Base-by-base conservation (phyloP, 2,113 vertebrate species). In the Lepisosteus osseus region DNA sequence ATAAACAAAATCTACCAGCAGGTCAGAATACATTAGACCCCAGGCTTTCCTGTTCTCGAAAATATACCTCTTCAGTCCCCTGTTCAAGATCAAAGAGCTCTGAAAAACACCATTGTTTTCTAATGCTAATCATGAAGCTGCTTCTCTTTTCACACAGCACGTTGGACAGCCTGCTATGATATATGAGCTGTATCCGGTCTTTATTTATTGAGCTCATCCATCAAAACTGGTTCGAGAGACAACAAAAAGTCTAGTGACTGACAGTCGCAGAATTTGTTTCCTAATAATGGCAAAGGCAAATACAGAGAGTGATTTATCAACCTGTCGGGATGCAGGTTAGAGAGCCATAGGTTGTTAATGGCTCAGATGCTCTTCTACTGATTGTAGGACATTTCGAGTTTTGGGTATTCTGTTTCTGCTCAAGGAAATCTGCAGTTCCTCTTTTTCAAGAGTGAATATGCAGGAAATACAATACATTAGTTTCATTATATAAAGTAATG, bases 261-360 rank as follows among this genome's bases (percentile, higher is more conserved):
- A 84, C 76, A 74, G 70, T 13, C 66, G 67, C 67, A 68, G 69
- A 74, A 79, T 84, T 77, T 81, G 83, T 81, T 72, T 70, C 72
- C 79, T 79, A 84, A 84, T 81, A 82, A 84, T 78, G 63, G 74
- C 74, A 78, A 79, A 84, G 74, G 77, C 79, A 78, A 82, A 82
- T 82, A 82, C 77, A 84, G 76, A 65, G 17, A 61, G 74, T 54
- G 65, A 84, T 84, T 79, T 71, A 77, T 84, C 80, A 82, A 77
- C 70, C 69, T 82, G 79, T 74, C 74, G 67, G 51, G 45, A 67
- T 70, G 29, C 41, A n/a, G 66, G 61, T 65, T 54, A 67, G 67
- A 76, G 66, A 71, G 61, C 54, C 41, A 51, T 59, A 72, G 74
- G 76, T 77, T 64, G 14, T 64, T 41, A 64, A 64, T 42, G 62